These are phyloP conservation scores for Montifringilla adamsi DNA, from an alignment of 2,113 vertebrate species.

Conservation along the genomic window DNA sequence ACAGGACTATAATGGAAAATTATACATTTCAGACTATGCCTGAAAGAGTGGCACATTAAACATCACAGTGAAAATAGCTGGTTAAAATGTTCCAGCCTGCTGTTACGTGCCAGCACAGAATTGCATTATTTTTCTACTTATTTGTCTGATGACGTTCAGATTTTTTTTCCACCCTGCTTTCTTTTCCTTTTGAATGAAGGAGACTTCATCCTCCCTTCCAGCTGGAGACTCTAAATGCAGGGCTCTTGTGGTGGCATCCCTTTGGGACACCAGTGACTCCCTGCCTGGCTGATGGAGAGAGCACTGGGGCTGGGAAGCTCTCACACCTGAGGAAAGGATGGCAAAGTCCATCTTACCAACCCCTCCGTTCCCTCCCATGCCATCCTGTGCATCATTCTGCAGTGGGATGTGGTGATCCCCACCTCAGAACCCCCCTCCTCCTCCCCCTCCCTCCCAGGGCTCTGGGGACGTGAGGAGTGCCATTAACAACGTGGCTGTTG, in stretches of 20 bases:
- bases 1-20: conserved; percentile 71
- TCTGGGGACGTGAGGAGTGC: neutral
- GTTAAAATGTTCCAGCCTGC: conserved; percentile 59
- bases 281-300: neutral
- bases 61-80: conserved; percentile 60
- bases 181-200: neutral
- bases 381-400: rapidly evolving
- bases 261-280: neutral
- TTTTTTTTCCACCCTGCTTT: neutral
- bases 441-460: neutral
- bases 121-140: conserved; percentile 45
- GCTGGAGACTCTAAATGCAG: neutral
- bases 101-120: conserved; percentile 28
- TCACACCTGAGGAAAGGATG: neutral
- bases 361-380: rapidly evolving
- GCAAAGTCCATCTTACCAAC: neutral
- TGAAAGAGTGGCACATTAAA: conserved; percentile 43
- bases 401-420: neutral
- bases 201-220: neutral
- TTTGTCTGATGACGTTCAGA: conserved; percentile 18
- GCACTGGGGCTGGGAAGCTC: neutral
- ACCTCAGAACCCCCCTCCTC: neutral
- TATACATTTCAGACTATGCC: conserved; percentile 62
- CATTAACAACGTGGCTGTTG: neutral
- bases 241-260: rapidly evolving